phyloP scores from a whole-genome alignment of 2,797 vertebrate species.

The Siniperca obscura region DNA sequence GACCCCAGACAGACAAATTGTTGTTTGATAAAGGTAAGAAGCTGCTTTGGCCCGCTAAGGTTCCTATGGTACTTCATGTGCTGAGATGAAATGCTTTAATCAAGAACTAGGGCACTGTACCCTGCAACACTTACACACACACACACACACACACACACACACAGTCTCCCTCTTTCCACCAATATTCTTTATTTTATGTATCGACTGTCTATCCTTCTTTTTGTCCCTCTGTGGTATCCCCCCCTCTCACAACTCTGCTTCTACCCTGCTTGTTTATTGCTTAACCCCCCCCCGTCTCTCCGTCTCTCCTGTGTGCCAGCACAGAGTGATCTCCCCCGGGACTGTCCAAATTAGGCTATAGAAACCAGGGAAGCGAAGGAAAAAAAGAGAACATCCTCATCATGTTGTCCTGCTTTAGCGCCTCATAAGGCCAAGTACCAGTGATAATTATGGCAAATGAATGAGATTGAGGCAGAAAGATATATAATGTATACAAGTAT shows the following conservation, averaged over 20 bases:
- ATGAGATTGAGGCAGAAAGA: slow-evolving; percentile 46
- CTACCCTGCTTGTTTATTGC: background rate
- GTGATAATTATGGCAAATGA: slow-evolving; percentile 58
- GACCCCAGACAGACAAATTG: background rate
- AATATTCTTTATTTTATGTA: background rate
- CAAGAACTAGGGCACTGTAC: slow-evolving; percentile 19
- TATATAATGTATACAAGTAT: slow-evolving; percentile 23
- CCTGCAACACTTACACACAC: background rate
- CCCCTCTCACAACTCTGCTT: background rate
- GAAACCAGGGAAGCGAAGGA: slow-evolving; percentile 64
- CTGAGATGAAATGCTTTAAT: slow-evolving; percentile 57
- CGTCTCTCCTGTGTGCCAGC: slow-evolving; percentile 21
- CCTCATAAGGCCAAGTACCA: slow-evolving; percentile 44
- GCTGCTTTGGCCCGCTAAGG: background rate
- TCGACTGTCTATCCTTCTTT: background rate
- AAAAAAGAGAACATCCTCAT: slow-evolving; percentile 71
- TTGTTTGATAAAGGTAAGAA: slow-evolving; percentile 9
- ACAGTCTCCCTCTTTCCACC: background rate
- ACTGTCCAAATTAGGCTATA: slow-evolving; percentile 70
- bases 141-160: background rate
- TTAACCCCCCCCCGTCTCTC: too few species aligned
- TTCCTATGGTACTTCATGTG: slow-evolving; percentile 39
- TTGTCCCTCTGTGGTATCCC: background rate
- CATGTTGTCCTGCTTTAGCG: slow-evolving; percentile 52
- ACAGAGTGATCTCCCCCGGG: slow-evolving; percentile 45